Evolutionary conservation across 53 echinoderm and acorn worm species (phyloP).

Genomic region (Astropecten irregularis): DNA sequence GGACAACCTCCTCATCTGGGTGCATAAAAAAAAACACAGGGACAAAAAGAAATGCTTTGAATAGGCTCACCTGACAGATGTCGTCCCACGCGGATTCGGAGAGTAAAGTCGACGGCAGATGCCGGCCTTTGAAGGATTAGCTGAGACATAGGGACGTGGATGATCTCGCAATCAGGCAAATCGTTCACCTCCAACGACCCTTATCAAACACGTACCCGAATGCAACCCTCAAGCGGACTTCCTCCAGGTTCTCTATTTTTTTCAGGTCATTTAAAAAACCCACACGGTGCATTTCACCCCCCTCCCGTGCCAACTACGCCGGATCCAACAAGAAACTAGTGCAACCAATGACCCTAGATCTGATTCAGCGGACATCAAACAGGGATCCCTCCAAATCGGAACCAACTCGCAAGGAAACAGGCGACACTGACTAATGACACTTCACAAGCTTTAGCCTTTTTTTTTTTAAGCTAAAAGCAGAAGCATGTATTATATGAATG

Average conservation of each 20-base stretch:
- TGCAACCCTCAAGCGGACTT: too few relatives aligned
- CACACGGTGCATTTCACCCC: too few relatives aligned
- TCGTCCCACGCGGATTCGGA: constrained; percentile 12
- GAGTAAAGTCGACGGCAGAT: background rate
- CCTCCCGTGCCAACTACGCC: too few relatives aligned
- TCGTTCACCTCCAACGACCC: background rate
- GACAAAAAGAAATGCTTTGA: background rate
- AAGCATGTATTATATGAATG: too few relatives aligned
- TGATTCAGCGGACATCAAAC: background rate
- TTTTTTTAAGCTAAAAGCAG: too few relatives aligned
- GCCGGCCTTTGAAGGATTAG: constrained; percentile 23
- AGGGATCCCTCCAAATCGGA: too few relatives aligned
- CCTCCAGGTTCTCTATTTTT: too few relatives aligned
- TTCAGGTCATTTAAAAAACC: too few relatives aligned
- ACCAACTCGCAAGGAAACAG: constrained; percentile 1
- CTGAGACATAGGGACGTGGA: constrained; percentile 2
- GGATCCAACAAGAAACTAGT: too few relatives aligned
- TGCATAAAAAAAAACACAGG: background rate
- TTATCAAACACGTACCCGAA: too few relatives aligned
- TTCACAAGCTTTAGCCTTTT: too few relatives aligned
- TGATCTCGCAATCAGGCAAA: background rate
- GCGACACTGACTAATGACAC: constrained; percentile 35
- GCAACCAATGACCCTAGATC: background rate
- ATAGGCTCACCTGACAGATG: constrained; percentile 23
- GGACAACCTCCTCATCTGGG: background rate